Evolutionary conservation across 1,140 invertebrate genomes (phyloP).

Genomic region (Drosophila serrata): DNA sequence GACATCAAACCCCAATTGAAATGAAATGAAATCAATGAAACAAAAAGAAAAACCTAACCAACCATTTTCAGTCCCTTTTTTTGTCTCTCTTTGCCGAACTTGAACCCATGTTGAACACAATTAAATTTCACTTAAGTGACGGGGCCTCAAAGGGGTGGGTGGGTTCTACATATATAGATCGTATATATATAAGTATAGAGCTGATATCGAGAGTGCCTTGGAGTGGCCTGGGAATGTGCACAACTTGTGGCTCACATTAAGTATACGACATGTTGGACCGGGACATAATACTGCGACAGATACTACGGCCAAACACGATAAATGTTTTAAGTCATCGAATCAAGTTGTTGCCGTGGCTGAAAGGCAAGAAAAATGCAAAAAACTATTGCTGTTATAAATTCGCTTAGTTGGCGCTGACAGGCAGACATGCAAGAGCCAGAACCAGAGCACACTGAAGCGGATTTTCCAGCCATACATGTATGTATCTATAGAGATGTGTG

Average conservation of each 20-base stretch:
- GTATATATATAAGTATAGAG: background rate
- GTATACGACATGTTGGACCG: conserved; percentile 55
- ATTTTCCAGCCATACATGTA: background rate
- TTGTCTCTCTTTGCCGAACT: background rate
- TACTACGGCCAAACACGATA: conserved; percentile 51
- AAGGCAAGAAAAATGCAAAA: conserved; percentile 1
- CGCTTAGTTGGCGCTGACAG: conserved; percentile 44
- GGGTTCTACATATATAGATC: background rate
- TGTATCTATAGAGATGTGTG: too few species aligned
- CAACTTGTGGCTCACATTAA: conserved; percentile 42
- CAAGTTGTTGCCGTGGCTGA: conserved; percentile 22
- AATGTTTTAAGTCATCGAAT: conserved; percentile 59
- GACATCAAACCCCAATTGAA: conserved; percentile 5
- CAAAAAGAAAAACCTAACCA: conserved; percentile 12
- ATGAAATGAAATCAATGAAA: conserved; percentile 26
- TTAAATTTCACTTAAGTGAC: conserved; percentile 56
- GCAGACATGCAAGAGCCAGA: conserved; percentile 34
- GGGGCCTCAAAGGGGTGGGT: conserved; percentile 1
- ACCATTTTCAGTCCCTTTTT: conserved; percentile 13
- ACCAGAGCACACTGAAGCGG: background rate
- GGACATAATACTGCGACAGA: conserved; percentile 19
- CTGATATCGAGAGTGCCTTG: conserved; percentile 7
- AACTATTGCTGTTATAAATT: conserved; percentile 44
- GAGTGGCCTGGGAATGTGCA: conserved; percentile 30
- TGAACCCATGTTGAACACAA: conserved; percentile 53